A percentile compares a stretch with the other conserved stretches of the same genome.
phyloP scores from a whole-genome alignment of 2,797 vertebrate species.

The Tenualosa thibaudeaui region DNA sequence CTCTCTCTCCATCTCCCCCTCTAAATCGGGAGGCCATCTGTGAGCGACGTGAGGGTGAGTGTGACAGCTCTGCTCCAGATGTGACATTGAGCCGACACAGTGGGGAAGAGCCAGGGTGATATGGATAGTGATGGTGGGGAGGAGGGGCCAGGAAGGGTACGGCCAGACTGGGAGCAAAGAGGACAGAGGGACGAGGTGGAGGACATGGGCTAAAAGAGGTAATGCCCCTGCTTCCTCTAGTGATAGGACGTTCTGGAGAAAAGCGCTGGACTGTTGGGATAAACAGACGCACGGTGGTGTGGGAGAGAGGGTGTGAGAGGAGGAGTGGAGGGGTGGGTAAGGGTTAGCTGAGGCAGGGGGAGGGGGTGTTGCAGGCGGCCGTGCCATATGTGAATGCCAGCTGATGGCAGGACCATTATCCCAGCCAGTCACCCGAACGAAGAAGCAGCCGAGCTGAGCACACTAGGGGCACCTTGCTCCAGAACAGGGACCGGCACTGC shows the following conservation, averaged over 20 bases:
- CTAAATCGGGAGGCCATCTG: slow-evolving; percentile 63
- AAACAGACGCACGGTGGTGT: background rate
- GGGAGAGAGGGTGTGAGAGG: background rate
- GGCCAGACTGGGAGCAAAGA: background rate
- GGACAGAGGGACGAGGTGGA: slow-evolving; percentile 10
- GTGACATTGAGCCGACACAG: slow-evolving; percentile 80
- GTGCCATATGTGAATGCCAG: slow-evolving; percentile 69
- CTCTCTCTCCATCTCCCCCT: slow-evolving; percentile 42
- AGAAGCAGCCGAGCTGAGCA: slow-evolving; percentile 34
- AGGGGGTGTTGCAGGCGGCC: slow-evolving; percentile 45
- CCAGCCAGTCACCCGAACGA: slow-evolving; percentile 64
- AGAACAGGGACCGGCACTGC: slow-evolving; percentile 18
- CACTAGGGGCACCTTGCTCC: slow-evolving; percentile 20
- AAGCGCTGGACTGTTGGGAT: background rate
- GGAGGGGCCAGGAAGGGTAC: background rate
- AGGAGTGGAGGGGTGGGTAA: slow-evolving; percentile 17
- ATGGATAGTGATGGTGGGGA: background rate
- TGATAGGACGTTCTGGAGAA: slow-evolving; percentile 9
- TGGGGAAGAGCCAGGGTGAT: slow-evolving; percentile 15
- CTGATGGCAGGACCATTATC: slow-evolving; percentile 76
- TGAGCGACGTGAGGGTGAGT: slow-evolving; percentile 67
- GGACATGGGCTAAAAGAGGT: slow-evolving; percentile 15
- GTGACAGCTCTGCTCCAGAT: slow-evolving; percentile 83
- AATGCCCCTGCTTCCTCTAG: background rate
- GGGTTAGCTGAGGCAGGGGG: slow-evolving; percentile 4